Evolutionary conservation across 2,888 invertebrate genomes (phyloP), one percentile per base, ranked within the genome.

Genomic region (Anthrax anthrax): DNA sequence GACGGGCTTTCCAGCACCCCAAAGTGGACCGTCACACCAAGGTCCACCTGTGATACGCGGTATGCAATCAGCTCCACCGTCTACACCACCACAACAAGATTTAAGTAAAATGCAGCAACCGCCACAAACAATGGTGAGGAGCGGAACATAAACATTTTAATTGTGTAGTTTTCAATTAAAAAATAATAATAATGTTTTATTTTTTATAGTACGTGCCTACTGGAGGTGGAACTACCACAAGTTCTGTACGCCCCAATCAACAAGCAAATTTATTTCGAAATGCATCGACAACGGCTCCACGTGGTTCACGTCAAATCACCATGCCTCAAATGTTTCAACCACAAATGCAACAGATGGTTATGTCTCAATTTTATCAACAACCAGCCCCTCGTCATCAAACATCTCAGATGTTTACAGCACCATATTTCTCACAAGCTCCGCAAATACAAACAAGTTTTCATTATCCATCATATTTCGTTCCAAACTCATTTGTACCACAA

Each of bases 21-120:
- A 59, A 54, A 57, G 57, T 58, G 60, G 59, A 43, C 55, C 55
- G 47, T 56, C 53, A 49, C 56, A 53, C 49, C 57, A 65, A 53
- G 59, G 67, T 49, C 60, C 62, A 41, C 52, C 63, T 40, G 53
- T 58, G 47, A 42, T 58, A 53, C 57, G 57, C 51, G 57, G 57
- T 40, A 62, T 65, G 63, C 64, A 60, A 61, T 57, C 63, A 55
- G 55, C 63, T 48, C 56, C 60, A 54, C 53, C 54, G 47, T 59
- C 55, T 50, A 54, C 61, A 53, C 58, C 58, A 49, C 62, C 62
- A 43, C 48, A 47, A 56, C 55, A 58, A 55, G 61, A 60, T 54
- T 50, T 58, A 51, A 65, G 58, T 57, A 60, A 56, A 56, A 65
- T 64, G 67, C 67, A 65, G 57, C 64, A 61, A 50, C 49, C 46